A percentile compares a stretch with the other conserved stretches of the same genome.
These are phyloP conservation scores for Mesitornis unicolor DNA, from an alignment of 2,113 vertebrate genomes.

Conservation along the genomic window DNA sequence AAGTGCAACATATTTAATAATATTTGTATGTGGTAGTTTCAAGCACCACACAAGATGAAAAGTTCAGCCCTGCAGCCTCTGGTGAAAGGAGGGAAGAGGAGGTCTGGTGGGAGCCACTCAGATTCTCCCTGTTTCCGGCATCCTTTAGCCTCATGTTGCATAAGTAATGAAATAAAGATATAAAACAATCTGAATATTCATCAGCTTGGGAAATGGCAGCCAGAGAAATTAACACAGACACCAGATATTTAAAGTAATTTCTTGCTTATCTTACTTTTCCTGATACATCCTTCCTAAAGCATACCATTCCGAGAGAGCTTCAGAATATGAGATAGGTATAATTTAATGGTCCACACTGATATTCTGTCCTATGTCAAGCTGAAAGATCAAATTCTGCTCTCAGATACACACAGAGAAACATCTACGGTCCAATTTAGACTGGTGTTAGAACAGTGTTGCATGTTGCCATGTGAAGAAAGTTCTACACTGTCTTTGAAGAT, in stretches of 20 bases:
- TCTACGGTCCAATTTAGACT: not conserved
- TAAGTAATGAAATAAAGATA: not conserved
- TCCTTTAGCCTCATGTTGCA: not conserved
- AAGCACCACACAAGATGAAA: not conserved
- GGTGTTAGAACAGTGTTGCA: not conserved
- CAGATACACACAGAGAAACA: not conserved
- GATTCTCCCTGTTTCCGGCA: not conserved
- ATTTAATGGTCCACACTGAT: not conserved
- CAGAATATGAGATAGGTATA: not conserved
- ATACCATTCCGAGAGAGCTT: not conserved
- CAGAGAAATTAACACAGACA: not conserved
- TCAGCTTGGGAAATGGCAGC: not conserved
- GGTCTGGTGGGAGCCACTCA: not conserved
- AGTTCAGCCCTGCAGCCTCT: not conserved
- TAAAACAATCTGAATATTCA: not conserved
- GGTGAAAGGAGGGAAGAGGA: not conserved
- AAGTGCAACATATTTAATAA: not conserved
- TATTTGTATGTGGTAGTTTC: not conserved
- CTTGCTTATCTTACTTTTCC: not conserved
- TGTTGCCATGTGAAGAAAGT: not conserved
- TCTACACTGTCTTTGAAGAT: not conserved
- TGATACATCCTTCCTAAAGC: not conserved
- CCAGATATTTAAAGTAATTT: not conserved
- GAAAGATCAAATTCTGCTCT: not conserved
- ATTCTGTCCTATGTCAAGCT: not conserved